Base-by-base conservation (phyloP, 2,113 vertebrate genomes). In the Alethe castanea region DNA sequence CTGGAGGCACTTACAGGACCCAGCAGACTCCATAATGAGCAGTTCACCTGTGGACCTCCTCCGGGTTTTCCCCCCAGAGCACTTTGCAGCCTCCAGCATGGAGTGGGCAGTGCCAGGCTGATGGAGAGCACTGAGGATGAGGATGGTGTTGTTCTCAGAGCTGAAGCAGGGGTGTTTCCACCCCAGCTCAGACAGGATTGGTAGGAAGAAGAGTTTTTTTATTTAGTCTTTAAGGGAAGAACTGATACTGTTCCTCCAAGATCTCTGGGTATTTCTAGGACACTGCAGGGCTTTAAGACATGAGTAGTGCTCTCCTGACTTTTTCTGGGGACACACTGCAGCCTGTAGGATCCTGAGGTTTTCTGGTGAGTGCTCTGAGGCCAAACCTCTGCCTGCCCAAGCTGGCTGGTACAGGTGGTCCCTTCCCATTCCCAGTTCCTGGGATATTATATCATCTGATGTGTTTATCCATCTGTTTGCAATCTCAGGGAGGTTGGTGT, bases 381-480 rank as follows among this genome's bases (percentile, higher is more conserved):
- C 44, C 79, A 69, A 81, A 72, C 45, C 81, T 54, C 91, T 86
- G 86, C 77, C 83, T 25, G 38, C 77, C 50, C 0, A 1, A 90
- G 76, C 74, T 0, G 23, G 50, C 71, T 94, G 95, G 94, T 93
- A 95, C 96, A 96, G 95, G 95, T 97, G 94, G 94, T 93, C 72
- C 60, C 76, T 94, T 95, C 82, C 38, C 80, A 23, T 94, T 59
- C 72, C 61, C 83, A 67, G 86, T 64, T 90, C 91, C 91, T 48
- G 91, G 92, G 69, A 81, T 95, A 76, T 96, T 88, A 40, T 87
- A 92, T 96, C 73, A 94, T 91, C 86, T n/a, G 72, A 90, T 81
- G 81, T 89, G 86, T 87, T 95, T 89, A 91, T 91, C 86, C 96
- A 96, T 96, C 96, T 96, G 93, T 91, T 97, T 92, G 92, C 86